Evolutionary conservation across 2,888 invertebrate genomes (phyloP), one percentile per base, ranked within the genome.

Genomic region (Ophion slaviceki): DNA sequence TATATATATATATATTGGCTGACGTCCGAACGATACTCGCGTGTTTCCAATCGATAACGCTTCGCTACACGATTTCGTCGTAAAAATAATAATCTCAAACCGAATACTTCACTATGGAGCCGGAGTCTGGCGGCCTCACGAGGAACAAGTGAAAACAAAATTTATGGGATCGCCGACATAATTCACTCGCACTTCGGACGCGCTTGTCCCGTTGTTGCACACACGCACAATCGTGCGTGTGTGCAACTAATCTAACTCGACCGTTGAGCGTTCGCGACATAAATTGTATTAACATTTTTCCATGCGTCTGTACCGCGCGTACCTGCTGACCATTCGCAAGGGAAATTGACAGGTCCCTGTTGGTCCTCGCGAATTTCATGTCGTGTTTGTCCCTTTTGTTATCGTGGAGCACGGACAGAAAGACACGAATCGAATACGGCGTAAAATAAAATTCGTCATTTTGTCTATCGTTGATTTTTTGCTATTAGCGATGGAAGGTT

Each of bases 21-120:
- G 32, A 53, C 74, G 40, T 14, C 17, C 36, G 64, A 66, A 75
- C 66, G 40, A 78, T 64, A 64, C 32, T 40, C n/a, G 24, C 79
- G 70, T 70, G 72, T 80, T 82, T 77, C 32, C 66, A 77, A 74
- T 47, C 77, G 61, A 74, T 68, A 62, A 66, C 47, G 68, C 40
- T 77, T 10, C 45, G 75, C 67, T 66, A 62, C 74, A 74, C 67
- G 74, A 64, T 40, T 53, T 32, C 53, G 40, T 83, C 77, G 64
- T 83, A 74, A 80, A 83, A 78, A 86, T 77, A 80, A 86, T 83
- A 74, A 81, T 68, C 81, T 78, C 66, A 24, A 53, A 40, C 14
- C 57, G n/a, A 53, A 71, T 64, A 24, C 71, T 36, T 20, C 17
- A n/a, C 24, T 71, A 62, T 77, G 24, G 20, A 14, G 20, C 10